Base-by-base conservation (phyloP, 2,888 invertebrate species). In the Drosophila nr. medialis region DNA sequence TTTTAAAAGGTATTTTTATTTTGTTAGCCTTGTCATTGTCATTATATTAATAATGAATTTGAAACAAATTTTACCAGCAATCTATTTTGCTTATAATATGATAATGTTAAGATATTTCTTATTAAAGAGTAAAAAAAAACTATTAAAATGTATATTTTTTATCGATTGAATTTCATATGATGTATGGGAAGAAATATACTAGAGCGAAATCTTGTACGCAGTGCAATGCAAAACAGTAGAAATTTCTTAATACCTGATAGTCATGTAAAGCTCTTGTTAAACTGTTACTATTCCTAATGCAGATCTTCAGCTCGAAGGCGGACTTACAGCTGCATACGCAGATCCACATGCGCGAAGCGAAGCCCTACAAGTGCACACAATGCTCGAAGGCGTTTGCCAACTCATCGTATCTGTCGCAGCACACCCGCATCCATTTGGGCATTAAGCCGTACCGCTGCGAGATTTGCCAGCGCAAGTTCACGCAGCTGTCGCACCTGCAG, bases 351-450 rank as follows among this genome's bases (percentile, higher is more conserved):
- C 97, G 99, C 90, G 99, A 99, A 94, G 98, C 99, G 81, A 99
- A 99, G 94, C 99, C 99, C 69, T 99, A 99, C 95, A 99, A 99
- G 94, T 99, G 99, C 94, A 97, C 98, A 78, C 99, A 99, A 94
- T 99, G 99, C 95, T 97, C 98, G 90, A 99, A 99, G 94, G 98
- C 98, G 88, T 99, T 99, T 94, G 99, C 99, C 92, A 99, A 99
- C 95, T 98, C 98, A 87, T 99, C 99, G 91, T 99, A 99, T 95
- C 95, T 99, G 92, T 99, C 99, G 75, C 99, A 99, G 94, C 99
- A 99, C 94, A 99, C 99, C 90, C 96, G 99, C 91, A 99, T 99
- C 93, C 99, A 99, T 94, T 95, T 99, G 90, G 99, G 99, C 91
- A 99, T 99, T 94, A 99, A 99, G 93, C 99, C 99, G 61, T 99